Percentiles rank a stretch among this genome's conserved stretches.
Evolutionary conservation across 2,888 invertebrate genomes (phyloP).

Genomic region (Drosophila pseudotakahashii): DNA sequence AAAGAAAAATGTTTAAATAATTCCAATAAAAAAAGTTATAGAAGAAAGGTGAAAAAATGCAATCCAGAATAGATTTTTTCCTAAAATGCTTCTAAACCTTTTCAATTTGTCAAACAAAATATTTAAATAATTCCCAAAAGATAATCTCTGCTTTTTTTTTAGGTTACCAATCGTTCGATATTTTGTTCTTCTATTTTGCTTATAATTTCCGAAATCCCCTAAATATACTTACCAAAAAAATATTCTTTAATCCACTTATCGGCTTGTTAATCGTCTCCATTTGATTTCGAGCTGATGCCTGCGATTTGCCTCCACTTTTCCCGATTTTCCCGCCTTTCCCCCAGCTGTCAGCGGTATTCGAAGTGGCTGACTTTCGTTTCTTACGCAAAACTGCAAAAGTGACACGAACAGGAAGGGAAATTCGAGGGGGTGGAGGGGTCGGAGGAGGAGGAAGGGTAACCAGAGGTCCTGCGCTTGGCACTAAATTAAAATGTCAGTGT

Average conservation of each 20-base stretch:
- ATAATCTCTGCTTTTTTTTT: too few species aligned
- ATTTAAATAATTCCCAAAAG: too few species aligned
- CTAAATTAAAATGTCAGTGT: conserved; percentile 80
- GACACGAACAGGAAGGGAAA: conserved; percentile 41
- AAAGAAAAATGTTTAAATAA: too few species aligned
- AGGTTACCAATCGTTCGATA: too few species aligned
- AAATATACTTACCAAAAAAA: background rate
- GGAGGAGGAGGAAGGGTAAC: background rate
- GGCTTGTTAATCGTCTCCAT: conserved; percentile 20
- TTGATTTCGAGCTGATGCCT: conserved; percentile 22
- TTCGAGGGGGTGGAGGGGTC: background rate
- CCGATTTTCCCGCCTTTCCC: conserved; percentile 5
- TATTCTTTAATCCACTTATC: conserved; percentile 22
- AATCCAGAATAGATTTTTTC: too few species aligned
- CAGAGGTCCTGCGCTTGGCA: conserved; percentile 67
- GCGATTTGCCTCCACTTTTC: conserved; percentile 2
- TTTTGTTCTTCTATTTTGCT: background rate
- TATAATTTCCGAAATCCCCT: too few species aligned
- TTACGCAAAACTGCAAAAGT: conserved; percentile 45
- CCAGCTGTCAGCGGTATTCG: conserved; percentile 43
- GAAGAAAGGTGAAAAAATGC: too few species aligned
- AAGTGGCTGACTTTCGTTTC: conserved; percentile 43
- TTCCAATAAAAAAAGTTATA: too few species aligned
- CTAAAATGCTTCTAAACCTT: too few species aligned
- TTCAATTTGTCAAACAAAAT: too few species aligned